Evolutionary conservation across 2,888 invertebrate species (phyloP), one percentile per base, ranked within the genome.

Genomic region (Adelphocoris suturalis): DNA sequence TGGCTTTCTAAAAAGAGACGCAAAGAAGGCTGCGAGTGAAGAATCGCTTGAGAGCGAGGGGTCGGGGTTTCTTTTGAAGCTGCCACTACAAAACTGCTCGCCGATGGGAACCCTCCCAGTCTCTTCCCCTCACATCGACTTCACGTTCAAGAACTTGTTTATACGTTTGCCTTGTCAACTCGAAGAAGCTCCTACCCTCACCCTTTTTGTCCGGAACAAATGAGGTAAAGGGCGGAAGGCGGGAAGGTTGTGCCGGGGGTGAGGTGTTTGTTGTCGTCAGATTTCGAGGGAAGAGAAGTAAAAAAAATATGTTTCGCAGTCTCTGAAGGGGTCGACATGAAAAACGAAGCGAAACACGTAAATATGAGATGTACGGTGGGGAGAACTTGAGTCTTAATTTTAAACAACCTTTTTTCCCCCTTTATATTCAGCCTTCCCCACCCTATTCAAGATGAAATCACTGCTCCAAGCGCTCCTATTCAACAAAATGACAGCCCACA

Each of bases 161-260:
- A 82, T 82, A 48, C 52, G 52, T 82, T 52, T 82, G 82, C 82
- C 47, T 82, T 52, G 82, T 82, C 82, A 82, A 82, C 52, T 48
- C 82, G 19, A 19, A 78, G 37, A 46, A 7, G 37, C 37, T 37
- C 37, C 37, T 7, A 7, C 37, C 37, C 7, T 7, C n/a, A n/a
- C 37, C 19, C 46, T 46, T 46, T 78, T 78, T 78, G 78, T 78
- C 0, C 46, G 46, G 78, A 46, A 78, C 68, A 68, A 68, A 68
- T 68, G 68, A 68, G 68, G 68, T 13, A 23, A 68, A 68, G 68
- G 68, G 68, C 19, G 23, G 23, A 23, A 3, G 68, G 5, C 0
- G 68, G 11, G 68, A 7, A 12, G 23, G 0, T 23, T 68, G 23
- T n/a, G n/a, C n/a, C 16, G n/a, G 57, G 14, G 57, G n/a, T 14